Evolutionary conservation across 2,888 invertebrate genomes (phyloP), one percentile per base, ranked within the genome.

Genomic region (Caprella mutica): DNA sequence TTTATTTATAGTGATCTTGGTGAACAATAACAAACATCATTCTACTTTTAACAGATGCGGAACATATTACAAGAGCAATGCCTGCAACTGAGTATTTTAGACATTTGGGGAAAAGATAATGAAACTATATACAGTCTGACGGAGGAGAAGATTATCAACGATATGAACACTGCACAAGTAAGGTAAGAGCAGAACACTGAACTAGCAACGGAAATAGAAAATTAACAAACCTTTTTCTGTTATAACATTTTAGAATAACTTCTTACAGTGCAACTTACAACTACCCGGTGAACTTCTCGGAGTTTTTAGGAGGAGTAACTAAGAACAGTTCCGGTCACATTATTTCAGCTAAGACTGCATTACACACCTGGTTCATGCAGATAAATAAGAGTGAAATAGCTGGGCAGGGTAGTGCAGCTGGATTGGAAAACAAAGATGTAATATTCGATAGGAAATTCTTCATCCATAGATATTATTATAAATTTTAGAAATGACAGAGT

Each of bases 81-180:
- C 69, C 77, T 80, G 56, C 75, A 80, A 62, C 72, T 77, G 65
- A 85, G 81, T 71, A 75, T 85, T 61, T 71, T 84, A 65, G 85
- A 85, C 69, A 72, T 86, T 65, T 86, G 85, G 84, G 76, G 78
- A 42, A 82, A 77, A 69, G 75, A 83, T 69, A 71, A 72, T 57
- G 72, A 73, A 30, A 66, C 73, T 60, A 77, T 85, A 55, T 69
- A 70, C 26, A 74, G 74, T 65, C 70, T 80, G 58, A 80, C 81
- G 1, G 78, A 77, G 67, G 71, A 78, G 55, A 80, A 84, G 58
- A 82, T 86, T 66, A 69, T 84, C 38, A 68, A 73, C 21, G 77
- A 76, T 68, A 69, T 86, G 27, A 83, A 84, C 70, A 73, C 72
- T 56, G 74, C 76, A 6, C 77, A 76, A 68, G 72, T 73, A 40